Base-by-base conservation (phyloP, 2,888 invertebrate species). In the Hemithea aestivaria region DNA sequence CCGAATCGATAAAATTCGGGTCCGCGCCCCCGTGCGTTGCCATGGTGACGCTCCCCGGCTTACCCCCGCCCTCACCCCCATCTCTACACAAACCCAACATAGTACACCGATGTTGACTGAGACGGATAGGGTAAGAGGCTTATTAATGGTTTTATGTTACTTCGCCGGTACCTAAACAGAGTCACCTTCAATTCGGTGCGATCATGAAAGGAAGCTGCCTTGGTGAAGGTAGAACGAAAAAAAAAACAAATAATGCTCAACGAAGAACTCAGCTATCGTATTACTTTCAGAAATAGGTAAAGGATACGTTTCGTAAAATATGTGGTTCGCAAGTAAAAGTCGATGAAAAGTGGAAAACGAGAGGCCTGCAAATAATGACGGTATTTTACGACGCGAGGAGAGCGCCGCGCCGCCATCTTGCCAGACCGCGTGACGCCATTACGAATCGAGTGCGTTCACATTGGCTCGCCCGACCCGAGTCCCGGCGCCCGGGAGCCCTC, bases 121-220 rank as follows among this genome's bases (percentile, higher is more conserved):
- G 85, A 87, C 81, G 85, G 79, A 85, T 85, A 81, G 85, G 80
- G 85, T 84, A 87, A 85, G 83, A 84, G 83, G 83, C 82, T 85
- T 85, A 87, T 82, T 85, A 87, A 85, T 85, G 85, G 83, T 81
- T 82, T 85, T 82, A 80, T 82, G 77, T 82, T 80, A 73, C 78
- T 73, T 66, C 64, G 58, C 61, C 63, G 67, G 73, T 71, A 69
- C 66, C 66, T 33, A 39, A 43, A 50, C 44, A 31, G 40, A 44
- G 46, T 41, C 43, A 31, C 40, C 45, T 51, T 48, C 40, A 45
- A 48, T 46, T 45, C 45, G 37, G 26, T 24, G 45, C 32, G 39
- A 37, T 26, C 30, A 29, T 35, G 29, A 30, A 27, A 32, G 29
- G 26, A 29, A 27, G 35, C 29, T 35, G 27, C 24, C 12, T 29